Evolutionary conservation across 2,888 invertebrate genomes (phyloP).

Genomic region (Drosophila recens): DNA sequence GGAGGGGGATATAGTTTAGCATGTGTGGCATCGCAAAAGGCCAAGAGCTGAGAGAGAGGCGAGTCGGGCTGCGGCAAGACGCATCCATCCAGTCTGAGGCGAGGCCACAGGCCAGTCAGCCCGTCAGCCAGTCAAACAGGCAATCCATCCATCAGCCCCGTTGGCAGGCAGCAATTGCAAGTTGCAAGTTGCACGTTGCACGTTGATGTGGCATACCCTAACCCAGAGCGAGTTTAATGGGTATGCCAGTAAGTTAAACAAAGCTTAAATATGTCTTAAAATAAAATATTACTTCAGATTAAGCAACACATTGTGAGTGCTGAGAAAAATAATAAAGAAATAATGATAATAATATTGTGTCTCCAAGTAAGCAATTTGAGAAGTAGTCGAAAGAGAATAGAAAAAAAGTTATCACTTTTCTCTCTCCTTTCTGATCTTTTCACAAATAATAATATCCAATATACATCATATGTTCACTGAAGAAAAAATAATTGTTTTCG

Average conservation of each 20-base stretch:
- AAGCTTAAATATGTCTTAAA: background rate
- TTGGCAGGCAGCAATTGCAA: conserved; percentile 75
- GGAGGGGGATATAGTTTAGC: conserved; percentile 67
- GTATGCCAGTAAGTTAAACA: background rate
- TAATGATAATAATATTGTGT: background rate
- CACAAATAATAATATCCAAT: no score
- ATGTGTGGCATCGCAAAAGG: conserved; percentile 68
- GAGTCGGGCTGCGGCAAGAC: no score
- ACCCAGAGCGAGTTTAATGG: conserved; percentile 15
- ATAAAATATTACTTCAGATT: no score
- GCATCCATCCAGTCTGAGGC: conserved; percentile 21
- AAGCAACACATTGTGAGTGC: no score
- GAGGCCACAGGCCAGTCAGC: conserved; percentile 61
- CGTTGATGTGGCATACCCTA: conserved; percentile 54
- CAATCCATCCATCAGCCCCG: conserved; percentile 80
- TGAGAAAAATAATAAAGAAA: no score
- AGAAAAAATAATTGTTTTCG: no score
- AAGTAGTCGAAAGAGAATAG: no score
- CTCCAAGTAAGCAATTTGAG: background rate
- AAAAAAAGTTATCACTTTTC: no score
- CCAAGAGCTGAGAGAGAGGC: conserved; percentile 17
- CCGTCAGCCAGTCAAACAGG: conserved; percentile 75
- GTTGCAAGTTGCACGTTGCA: conserved; percentile 65
- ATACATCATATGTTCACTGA: no score
- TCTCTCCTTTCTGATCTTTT: no score